Percentiles rank a stretch among this genome's conserved stretches.
Conservation (phyloP, 2,888 invertebrate species). For the Synanthedon tipuliformis region DNA sequence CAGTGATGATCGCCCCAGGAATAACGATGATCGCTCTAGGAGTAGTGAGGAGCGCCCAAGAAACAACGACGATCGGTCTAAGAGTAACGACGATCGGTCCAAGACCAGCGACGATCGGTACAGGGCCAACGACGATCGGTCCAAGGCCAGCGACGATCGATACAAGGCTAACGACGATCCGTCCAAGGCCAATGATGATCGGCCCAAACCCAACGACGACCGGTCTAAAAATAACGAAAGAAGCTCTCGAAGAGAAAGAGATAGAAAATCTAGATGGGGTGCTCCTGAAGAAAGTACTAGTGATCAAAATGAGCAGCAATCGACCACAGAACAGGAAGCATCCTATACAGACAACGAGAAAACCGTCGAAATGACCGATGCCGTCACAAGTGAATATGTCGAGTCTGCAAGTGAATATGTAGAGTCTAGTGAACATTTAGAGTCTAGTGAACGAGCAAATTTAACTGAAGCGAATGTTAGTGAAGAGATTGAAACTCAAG, state of each 20-base stretch:
- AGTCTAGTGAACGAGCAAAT: not conserved
- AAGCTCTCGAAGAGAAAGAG: conserved; percentile 35
- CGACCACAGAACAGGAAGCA: not conserved
- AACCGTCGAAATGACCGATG: not conserved
- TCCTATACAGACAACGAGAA: not conserved
- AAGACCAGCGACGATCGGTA: conserved; percentile 7
- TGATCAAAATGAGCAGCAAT: not conserved
- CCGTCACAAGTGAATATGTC: not conserved
- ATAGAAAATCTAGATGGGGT: conserved; percentile 37
- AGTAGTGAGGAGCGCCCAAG: too few relatives aligned
- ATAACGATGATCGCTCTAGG: conserved; percentile 5
- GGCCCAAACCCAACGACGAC: conserved; percentile 5
- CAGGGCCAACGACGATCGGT: conserved; percentile 5
- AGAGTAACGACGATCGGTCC: too few relatives aligned
- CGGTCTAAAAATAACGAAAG: conserved; percentile 8
- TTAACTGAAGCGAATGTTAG: not conserved
- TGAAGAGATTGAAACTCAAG: not conserved
- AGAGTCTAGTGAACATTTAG: not conserved
- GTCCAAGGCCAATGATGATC: not conserved
- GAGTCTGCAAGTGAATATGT: not conserved
- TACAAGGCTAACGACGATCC: conserved; percentile 4
- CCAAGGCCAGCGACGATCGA: conserved; percentile 6
- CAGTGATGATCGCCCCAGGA: not conserved
- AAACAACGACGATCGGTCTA: too few relatives aligned
- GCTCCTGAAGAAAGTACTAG: conserved; percentile 5